These are phyloP conservation scores for Prochilodus magdalenae DNA, from an alignment of 2,113 vertebrate species.

Conservation along the genomic window DNA sequence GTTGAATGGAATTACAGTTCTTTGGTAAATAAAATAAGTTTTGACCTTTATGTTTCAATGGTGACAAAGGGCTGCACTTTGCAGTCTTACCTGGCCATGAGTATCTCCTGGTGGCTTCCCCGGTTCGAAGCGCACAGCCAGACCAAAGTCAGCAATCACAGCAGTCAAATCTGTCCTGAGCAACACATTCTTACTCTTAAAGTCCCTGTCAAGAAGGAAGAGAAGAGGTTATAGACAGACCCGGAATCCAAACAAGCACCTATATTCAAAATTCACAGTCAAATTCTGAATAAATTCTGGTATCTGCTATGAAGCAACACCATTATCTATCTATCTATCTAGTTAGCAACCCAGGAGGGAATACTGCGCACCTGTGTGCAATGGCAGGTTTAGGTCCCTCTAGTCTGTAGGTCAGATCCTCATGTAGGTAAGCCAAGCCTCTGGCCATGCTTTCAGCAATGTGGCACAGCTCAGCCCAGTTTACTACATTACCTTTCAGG, in stretches of 20 bases:
- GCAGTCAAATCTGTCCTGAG: slow-evolving; percentile 92
- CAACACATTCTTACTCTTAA: slow-evolving; percentile 99
- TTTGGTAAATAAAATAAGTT: too few species aligned
- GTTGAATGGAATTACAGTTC: too few species aligned
- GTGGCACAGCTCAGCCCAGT: slow-evolving; percentile 95
- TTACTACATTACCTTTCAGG: slow-evolving; percentile 93
- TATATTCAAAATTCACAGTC: background rate
- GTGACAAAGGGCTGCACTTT: background rate
- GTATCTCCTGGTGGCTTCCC: slow-evolving; percentile 97
- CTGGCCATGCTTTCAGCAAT: slow-evolving; percentile 93
- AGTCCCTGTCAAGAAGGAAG: slow-evolving; percentile 86
- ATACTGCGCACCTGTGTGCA: slow-evolving; percentile 86
- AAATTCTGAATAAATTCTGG: background rate
- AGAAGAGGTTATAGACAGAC: slow-evolving; percentile 20
- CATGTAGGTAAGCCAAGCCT: slow-evolving; percentile 95
- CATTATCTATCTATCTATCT: background rate
- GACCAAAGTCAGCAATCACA: slow-evolving; percentile 94
- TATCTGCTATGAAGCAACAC: background rate
- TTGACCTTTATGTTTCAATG: too few species aligned
- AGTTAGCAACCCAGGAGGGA: background rate
- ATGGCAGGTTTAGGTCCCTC: slow-evolving; percentile 98
- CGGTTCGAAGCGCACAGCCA: slow-evolving; percentile 95
- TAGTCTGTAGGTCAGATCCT: slow-evolving; percentile 91
- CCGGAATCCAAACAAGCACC: background rate
- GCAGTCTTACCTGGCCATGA: slow-evolving; percentile 89